These are phyloP conservation scores for Spilosoma lubricipeda DNA, from an alignment of 2,888 invertebrate species.

Conservation along the genomic window DNA sequence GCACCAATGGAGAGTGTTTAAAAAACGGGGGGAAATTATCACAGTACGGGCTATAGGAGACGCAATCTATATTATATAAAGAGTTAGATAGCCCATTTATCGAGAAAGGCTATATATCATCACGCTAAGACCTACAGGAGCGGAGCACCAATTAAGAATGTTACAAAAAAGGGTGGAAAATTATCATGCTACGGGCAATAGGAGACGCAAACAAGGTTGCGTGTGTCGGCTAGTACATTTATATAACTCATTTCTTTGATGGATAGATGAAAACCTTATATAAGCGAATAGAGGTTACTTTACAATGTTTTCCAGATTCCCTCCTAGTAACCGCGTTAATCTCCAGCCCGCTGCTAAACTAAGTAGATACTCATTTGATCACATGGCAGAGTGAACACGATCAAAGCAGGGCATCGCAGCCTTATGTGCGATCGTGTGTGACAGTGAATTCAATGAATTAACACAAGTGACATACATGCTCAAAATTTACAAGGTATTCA, in stretches of 20 bases:
- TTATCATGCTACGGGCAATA: too few species aligned
- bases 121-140: too few species aligned
- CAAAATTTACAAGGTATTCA: slow-evolving; percentile 55
- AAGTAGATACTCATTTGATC: slow-evolving; percentile 75
- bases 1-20: too few species aligned
- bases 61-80: too few species aligned
- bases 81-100: too few species aligned
- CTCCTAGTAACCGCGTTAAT: slow-evolving; percentile 57
- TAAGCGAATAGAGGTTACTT: slow-evolving; percentile 43
- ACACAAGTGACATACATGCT: slow-evolving; percentile 75
- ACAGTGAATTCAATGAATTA: slow-evolving; percentile 78
- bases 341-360: slow-evolving; percentile 59
- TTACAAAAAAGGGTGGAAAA: too few species aligned
- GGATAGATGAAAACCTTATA: not conserved
- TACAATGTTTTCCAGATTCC: slow-evolving; percentile 45
- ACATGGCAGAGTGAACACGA: slow-evolving; percentile 79
- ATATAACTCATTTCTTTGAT: slow-evolving; percentile 19
- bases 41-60: too few species aligned
- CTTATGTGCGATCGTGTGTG: slow-evolving; percentile 75
- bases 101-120: too few species aligned
- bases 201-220: too few species aligned
- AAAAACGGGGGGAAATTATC: too few species aligned
- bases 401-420: slow-evolving; percentile 74
- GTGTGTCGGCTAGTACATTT: too few species aligned
- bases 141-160: too few species aligned